Base-by-base conservation (phyloP, 2,113 vertebrate genomes). In the Alaudala cheleensis region DNA sequence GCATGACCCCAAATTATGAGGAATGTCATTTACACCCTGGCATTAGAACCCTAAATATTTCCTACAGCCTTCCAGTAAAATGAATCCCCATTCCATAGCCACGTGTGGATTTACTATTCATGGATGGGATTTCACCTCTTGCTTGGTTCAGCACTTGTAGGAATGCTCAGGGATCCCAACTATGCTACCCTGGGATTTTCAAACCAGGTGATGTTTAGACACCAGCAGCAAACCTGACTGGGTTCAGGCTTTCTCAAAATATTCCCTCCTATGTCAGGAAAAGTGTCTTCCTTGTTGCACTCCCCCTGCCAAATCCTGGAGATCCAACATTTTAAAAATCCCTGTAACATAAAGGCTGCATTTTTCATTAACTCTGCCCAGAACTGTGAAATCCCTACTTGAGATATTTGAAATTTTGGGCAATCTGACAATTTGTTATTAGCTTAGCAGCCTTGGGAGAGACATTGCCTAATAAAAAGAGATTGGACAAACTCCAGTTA, bases 381-480 rank as follows among this genome's bases (percentile, higher is more conserved):
- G 73, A 79, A 65, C 77, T 49, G 28, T 61, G 82, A 78, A 54
- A 81, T 24, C 67, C 1, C 18, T 65, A 2, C 88, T 89, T 0
- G 11, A 96, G 92, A 49, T 40, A 64, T 56, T 56, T 80, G 81
- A 64, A 91, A 88, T 83, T 62, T 70, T 80, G 90, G 94, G 92
- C 96, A 96, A 82, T 45, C 66, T 86, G 88, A 96, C 95, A 94
- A 95, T 92, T 82, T 90, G 56, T 90, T 95, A 95, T 95, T 95
- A 93, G 88, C 77, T 90, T 86, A 95, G 93, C 84, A 87, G 66
- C 78, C 86, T 62, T 88, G 92, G 87, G 86, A 97, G 93, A 97
- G 86, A 94, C 86, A 92, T 44, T 81, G 66, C 45, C 95, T 92
- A 94, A 96, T 95, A 95, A 96, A 96, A 96, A 93, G 47, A 79